A percentile compares a stretch with the other conserved stretches of the same genome.
Conservation (phyloP, 2,888 invertebrate species). For the Aproaerema taeniolella region DNA sequence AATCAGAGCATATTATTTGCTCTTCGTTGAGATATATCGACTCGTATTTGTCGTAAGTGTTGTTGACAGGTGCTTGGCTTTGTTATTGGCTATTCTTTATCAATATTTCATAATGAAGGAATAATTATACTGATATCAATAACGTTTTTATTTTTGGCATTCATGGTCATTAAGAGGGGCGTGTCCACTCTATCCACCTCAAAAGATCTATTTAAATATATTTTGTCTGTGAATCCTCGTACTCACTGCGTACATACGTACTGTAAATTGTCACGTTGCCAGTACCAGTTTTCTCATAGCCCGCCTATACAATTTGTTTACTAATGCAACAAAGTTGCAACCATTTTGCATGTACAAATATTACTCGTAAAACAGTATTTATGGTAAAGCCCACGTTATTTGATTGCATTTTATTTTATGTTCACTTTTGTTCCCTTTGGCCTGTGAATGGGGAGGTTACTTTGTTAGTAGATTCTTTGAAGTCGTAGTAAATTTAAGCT, state of each 20-base stretch:
- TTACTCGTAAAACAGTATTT: conserved; percentile 10
- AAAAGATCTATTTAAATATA: no score
- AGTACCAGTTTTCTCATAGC: conserved; percentile 13
- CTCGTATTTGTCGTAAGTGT: no score
- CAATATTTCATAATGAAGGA: no score
- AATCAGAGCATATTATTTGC: no score
- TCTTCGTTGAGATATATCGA: no score
- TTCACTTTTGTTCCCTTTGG: background rate
- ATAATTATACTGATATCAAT: no score
- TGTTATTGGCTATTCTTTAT: no score
- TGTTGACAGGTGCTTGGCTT: no score
- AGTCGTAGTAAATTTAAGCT: background rate
- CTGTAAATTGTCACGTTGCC: conserved; percentile 7
- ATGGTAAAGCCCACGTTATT: conserved; percentile 2
- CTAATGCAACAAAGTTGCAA: conserved; percentile 18
- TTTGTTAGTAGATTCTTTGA: no score
- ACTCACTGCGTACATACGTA: background rate
- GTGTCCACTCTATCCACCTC: no score
- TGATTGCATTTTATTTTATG: conserved; percentile 9
- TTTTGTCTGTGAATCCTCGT: background rate
- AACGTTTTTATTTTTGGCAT: background rate
- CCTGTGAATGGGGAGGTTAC: background rate
- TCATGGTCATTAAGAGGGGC: background rate
- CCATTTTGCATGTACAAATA: conserved; percentile 13
- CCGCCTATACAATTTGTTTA: conserved; percentile 15